Base-by-base conservation (phyloP, 2,797 vertebrate genomes). In the Sebastes hubbsi region DNA sequence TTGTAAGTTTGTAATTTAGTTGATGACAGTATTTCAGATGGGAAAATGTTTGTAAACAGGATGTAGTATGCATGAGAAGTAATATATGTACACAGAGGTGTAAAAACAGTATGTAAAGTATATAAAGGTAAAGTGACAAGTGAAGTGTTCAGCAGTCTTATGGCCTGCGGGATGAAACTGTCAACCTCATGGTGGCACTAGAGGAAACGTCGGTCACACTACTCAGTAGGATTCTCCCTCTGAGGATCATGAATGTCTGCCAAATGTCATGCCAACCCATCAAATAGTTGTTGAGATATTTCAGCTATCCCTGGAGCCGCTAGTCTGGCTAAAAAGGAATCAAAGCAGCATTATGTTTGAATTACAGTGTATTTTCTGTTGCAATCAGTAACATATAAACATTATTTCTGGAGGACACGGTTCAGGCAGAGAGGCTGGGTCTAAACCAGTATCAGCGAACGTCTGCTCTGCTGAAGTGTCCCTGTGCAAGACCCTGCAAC, bases 261-360 rank as follows among this genome's bases (percentile, higher is more conserved):
- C 0, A 16, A 46, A 16, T 18, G 16, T 18, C 42, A 46, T 52
- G 49, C 0, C 20, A 54, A 49, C 12, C 8, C 13, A 24, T 61
- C 38, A 0, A n/a, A 29, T 38, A 29, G 55, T 27, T 25, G 55
- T 27, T 49, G 63, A 46, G 36, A 27, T 65, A 46, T 61, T 32
- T 75, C 18, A 20, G 8, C 10, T 1, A 8, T 56, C 54, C 32
- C 2, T 56, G 0, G 0, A 36, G 14, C 14, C 2, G 0, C 8
- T 20, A 1, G 18, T 10, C 27, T 20, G 14, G 38, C 38, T 49
- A 34, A 4, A 32, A n/a, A 1, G 8, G 7, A 54, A 55, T 36
- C 11, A 8, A 38, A 29, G 24, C 32, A 49, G 13, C 3, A 24
- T 2, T 32, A 49, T 11, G 8, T 60, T 55, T 22, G 13, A 5